These are phyloP conservation scores for Myotis lucifugus DNA, from an alignment of 2,113 vertebrate genomes.

Conservation along the genomic window DNA sequence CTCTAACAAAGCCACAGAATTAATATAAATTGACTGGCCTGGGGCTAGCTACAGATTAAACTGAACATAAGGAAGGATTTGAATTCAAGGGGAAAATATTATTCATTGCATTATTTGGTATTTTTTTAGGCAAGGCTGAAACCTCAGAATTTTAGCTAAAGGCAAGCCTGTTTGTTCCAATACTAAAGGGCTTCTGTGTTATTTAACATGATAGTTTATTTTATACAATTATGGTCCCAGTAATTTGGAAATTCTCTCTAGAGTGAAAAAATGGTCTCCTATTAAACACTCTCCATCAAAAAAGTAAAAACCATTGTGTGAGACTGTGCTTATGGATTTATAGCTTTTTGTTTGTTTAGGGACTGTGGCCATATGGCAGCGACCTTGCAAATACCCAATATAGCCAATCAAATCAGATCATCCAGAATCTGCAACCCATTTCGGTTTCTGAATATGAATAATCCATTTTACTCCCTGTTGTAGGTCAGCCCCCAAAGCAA, in stretches of 20 bases:
- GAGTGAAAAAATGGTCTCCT: not conserved
- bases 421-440: not conserved
- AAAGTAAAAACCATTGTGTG: not conserved
- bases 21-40: not conserved
- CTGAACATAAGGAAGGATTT: not conserved
- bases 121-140: slow-evolving; percentile 40
- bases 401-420: not conserved
- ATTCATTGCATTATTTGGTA: not conserved
- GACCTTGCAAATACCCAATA: not conserved
- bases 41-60: not conserved
- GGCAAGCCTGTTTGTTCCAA: not conserved
- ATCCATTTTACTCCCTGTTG: not conserved
- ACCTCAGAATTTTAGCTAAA: slow-evolving; percentile 42
- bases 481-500: not conserved
- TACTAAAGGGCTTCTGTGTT: slow-evolving; percentile 8
- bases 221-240: not conserved
- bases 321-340: not conserved
- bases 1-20: not conserved
- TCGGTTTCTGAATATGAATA: not conserved
- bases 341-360: not conserved
- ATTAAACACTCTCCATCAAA: not conserved
- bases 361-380: not conserved
- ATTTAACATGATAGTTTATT: not conserved
- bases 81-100: not conserved
- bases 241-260: slow-evolving; percentile 19